Evolutionary conservation across 2,113 vertebrate genomes (phyloP).

Genomic region (Naja naja): DNA sequence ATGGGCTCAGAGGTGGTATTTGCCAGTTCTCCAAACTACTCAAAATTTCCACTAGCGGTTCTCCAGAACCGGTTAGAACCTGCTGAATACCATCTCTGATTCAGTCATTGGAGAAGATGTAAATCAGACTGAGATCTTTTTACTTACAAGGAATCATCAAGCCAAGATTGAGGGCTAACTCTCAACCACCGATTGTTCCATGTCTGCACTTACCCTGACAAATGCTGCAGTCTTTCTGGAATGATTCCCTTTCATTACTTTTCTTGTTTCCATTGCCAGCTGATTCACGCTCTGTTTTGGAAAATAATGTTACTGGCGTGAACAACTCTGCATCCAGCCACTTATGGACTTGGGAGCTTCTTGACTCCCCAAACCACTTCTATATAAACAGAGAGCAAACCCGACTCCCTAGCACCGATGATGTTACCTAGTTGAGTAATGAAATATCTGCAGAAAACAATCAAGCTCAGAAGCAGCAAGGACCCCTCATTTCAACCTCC

Average conservation of each 20-base stretch:
- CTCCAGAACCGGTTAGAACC: too few species aligned
- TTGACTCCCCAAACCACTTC: neutral
- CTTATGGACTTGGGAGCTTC: neutral
- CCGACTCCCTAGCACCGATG: neutral
- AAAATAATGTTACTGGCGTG: neutral
- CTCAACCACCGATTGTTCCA: neutral
- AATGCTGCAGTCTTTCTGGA: constrained; percentile 95
- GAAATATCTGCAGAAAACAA: neutral
- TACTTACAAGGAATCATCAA: neutral
- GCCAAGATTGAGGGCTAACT: neutral
- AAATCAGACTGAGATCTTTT: neutral
- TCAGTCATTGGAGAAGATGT: neutral
- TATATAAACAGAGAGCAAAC: neutral
- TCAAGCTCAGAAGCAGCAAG: neutral
- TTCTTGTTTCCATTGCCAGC: constrained; percentile 92
- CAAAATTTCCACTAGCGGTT: too few species aligned
- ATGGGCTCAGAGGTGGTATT: too few species aligned
- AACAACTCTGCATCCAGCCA: neutral
- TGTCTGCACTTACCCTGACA: constrained; percentile 82
- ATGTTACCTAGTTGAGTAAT: neutral
- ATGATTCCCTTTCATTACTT: constrained; percentile 93
- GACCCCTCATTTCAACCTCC: neutral
- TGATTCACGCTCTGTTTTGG: constrained; percentile 86
- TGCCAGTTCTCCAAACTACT: too few species aligned
- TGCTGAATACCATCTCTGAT: too few species aligned